These are phyloP conservation scores for Atherinosoma microstoma DNA, from an alignment of 2,797 vertebrate genomes.

Conservation along the genomic window DNA sequence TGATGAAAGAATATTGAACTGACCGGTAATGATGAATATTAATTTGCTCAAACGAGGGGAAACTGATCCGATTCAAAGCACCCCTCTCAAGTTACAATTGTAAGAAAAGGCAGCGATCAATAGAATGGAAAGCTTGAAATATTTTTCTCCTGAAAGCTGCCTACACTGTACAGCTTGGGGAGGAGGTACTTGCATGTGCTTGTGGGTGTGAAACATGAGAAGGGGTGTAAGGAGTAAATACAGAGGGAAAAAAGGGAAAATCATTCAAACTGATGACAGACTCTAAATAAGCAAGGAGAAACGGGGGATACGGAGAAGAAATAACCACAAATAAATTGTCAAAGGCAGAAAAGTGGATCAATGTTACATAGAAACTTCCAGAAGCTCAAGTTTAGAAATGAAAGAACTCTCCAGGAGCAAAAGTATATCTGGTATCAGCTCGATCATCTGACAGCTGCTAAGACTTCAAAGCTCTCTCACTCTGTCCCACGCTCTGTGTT, in stretches of 20 bases:
- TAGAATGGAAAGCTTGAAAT: slow-evolving; percentile 51
- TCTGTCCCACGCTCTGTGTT: slow-evolving; percentile 13
- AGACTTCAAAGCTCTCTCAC: slow-evolving; percentile 29
- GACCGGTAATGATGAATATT: neutral
- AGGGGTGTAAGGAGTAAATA: too few species aligned
- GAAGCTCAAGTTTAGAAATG: slow-evolving; percentile 16
- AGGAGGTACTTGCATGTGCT: slow-evolving; percentile 20
- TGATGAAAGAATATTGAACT: neutral
- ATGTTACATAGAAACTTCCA: slow-evolving; percentile 22
- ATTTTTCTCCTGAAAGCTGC: slow-evolving; percentile 37
- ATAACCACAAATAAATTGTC: neutral
- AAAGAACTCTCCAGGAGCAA: slow-evolving; percentile 25
- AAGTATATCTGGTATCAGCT: slow-evolving; percentile 53
- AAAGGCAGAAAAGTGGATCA: neutral
- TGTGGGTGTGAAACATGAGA: neutral
- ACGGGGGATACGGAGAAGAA: neutral
- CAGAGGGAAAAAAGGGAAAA: neutral
- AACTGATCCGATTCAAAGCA: slow-evolving; percentile 37
- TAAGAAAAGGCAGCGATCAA: slow-evolving; percentile 48
- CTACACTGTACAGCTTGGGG: neutral
- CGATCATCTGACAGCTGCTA: slow-evolving; percentile 56
- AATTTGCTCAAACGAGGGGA: slow-evolving; percentile 31
- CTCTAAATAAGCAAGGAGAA: neutral
- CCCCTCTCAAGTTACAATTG: slow-evolving; percentile 24
- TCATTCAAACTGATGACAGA: neutral